A percentile compares a stretch with the other conserved stretches of the same genome.
Evolutionary conservation across 2,113 vertebrate species (phyloP).

Genomic region (Microtus ochrogaster): DNA sequence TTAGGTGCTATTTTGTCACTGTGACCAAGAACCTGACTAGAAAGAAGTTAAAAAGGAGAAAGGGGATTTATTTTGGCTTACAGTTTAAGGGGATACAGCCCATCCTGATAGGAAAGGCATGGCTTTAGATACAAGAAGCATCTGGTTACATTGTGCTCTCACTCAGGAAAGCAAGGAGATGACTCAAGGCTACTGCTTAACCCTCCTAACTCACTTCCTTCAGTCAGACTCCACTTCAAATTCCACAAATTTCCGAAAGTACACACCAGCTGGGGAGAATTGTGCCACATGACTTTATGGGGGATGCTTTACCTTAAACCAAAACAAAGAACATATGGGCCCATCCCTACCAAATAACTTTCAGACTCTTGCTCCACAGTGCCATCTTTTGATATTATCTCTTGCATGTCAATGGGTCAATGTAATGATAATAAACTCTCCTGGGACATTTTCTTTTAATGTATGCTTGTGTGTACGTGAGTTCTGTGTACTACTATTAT

Average conservation of each 20-base stretch:
- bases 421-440: neutral
- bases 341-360: neutral
- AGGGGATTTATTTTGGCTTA: neutral
- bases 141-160: too few species aligned
- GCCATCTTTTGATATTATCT: neutral
- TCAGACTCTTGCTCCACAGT: neutral
- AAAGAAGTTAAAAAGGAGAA: neutral
- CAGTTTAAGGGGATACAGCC: neutral
- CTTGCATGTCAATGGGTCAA: neutral
- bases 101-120: neutral
- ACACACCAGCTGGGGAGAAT: neutral
- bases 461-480: too few species aligned
- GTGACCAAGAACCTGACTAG: neutral
- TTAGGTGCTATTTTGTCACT: neutral
- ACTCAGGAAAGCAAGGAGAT: neutral
- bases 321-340: neutral
- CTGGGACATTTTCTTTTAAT: neutral
- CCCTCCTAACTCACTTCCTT: neutral
- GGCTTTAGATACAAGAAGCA: neutral
- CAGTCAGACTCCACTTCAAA: neutral
- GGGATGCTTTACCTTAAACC: neutral
- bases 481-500: neutral
- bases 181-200: neutral
- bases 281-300: neutral
- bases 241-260: neutral